A percentile compares a stretch with the other conserved stretches of the same genome.
Evolutionary conservation across 2,113 vertebrate genomes (phyloP).

Genomic region (Neodontobutis hainanensis): DNA sequence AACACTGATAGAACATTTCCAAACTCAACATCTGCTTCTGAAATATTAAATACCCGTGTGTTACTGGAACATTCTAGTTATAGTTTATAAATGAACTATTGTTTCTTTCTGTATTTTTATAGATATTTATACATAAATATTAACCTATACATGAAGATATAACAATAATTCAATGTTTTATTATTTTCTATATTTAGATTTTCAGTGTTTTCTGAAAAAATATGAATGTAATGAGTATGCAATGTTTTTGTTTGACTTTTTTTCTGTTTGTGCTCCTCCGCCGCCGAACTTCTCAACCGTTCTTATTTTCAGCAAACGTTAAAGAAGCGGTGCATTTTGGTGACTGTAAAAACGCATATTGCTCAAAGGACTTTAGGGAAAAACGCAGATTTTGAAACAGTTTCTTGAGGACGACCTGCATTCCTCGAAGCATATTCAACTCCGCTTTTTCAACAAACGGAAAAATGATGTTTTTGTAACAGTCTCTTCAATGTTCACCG

Average conservation of each 20-base stretch:
- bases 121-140: no score
- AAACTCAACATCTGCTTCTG: no score
- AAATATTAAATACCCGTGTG: no score
- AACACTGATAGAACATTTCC: no score
- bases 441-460: neutral
- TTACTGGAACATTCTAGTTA: no score
- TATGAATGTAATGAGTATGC: neutral
- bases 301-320: neutral
- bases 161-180: no score
- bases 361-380: neutral
- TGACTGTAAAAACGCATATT: conserved; percentile 1
- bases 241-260: neutral
- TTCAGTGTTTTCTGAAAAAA: neutral
- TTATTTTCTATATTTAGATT: no score
- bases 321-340: conserved; percentile 7
- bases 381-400: neutral
- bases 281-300: neutral
- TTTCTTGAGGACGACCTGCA: conserved; percentile 13
- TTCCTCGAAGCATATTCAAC: neutral
- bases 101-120: no score
- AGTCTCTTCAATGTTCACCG: conserved; percentile 58
- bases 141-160: no score
- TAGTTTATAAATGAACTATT: no score
- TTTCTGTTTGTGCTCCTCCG: neutral
- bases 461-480: conserved; percentile 11